These are phyloP conservation scores for Microhierax caerulescens DNA, from an alignment of 2,797 vertebrate species.

Conservation along the genomic window DNA sequence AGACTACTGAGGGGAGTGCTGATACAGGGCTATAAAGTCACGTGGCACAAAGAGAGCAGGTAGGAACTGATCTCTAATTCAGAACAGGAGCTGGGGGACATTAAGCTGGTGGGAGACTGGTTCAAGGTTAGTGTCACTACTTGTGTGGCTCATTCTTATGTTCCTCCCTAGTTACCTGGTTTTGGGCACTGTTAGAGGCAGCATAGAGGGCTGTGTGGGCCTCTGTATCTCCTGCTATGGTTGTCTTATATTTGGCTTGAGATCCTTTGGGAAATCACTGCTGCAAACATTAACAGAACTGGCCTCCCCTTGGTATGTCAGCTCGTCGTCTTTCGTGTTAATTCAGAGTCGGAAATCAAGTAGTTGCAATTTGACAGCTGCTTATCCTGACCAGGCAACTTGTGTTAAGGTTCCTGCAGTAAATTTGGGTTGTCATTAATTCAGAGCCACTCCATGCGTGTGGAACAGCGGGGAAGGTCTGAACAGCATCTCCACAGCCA, in stretches of 20 bases:
- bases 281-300: background rate
- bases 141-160: background rate
- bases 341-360: background rate
- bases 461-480: background rate
- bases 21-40: fast-evolving
- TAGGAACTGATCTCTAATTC: background rate
- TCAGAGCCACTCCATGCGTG: fast-evolving
- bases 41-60: background rate
- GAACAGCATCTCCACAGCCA: background rate
- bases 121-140: background rate
- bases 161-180: background rate
- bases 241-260: background rate
- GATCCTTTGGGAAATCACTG: background rate
- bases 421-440: background rate
- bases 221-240: background rate
- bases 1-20: background rate
- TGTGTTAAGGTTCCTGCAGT: background rate
- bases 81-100: background rate
- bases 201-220: too few species aligned
- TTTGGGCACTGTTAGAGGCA: background rate
- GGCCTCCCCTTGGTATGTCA: background rate
- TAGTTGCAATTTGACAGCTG: background rate
- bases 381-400: background rate
- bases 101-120: background rate
- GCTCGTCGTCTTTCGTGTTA: background rate